Evolutionary conservation across 1,140 invertebrate genomes (phyloP), one percentile per base, ranked within the genome.

Genomic region (Eciton burchellii): DNA sequence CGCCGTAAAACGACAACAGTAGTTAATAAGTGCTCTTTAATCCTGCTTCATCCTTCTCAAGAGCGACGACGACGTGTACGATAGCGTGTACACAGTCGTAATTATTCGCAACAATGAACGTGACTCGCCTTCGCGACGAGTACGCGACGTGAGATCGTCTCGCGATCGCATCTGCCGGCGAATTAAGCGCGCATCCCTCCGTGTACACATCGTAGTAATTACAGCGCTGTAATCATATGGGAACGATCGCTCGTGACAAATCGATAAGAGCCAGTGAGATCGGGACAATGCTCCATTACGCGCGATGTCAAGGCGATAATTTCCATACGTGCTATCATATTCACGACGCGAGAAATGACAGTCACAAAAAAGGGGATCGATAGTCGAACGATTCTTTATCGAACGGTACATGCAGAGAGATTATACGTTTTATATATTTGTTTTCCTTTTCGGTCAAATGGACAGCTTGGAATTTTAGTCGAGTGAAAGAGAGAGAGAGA

Each of bases 281-380:
- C 43, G 24, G 14, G 24, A 54, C 26, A 14, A 68, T 68, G 24
- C 45, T 52, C 8, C 8, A 47, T 54, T 54, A 45, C 65, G 43
- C 49, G n/a, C n/a, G 47, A 35, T 35, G 9, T 41, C 19, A 1
- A 14, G n/a, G 26, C n/a, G 66, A 70, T 70, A 70, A 70, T 35
- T 41, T 19, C 8, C 4, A 35, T 14, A 26, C n/a, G 16, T 29
- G 3, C 4, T 24, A 70, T 54, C 12, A 9, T 65, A 65, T 16
- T 63, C 11, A 63, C 43, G 16, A n/a, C n/a, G n/a, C n/a, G n/a
- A n/a, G n/a, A n/a, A n/a, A n/a, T n/a, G n/a, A n/a, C n/a, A n/a
- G n/a, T n/a, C n/a, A n/a, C n/a, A n/a, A n/a, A n/a, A n/a, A n/a
- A n/a, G n/a, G n/a, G n/a, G n/a, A n/a, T n/a, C n/a, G n/a, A n/a